These are phyloP conservation scores for Podarcis siculus DNA, from an alignment of 2,797 vertebrate genomes.

Conservation along the genomic window DNA sequence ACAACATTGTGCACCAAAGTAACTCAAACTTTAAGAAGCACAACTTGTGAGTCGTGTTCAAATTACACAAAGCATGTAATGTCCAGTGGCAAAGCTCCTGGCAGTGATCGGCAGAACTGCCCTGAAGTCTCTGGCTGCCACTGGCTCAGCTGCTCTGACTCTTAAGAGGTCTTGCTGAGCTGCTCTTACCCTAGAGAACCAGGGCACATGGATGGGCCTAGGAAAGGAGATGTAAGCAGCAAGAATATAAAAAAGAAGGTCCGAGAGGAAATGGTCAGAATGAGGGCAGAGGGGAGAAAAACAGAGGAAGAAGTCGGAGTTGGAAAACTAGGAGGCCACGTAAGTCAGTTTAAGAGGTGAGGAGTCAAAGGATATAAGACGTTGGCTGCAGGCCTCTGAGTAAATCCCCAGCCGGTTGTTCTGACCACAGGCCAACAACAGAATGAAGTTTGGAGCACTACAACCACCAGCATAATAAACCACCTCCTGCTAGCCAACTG, in stretches of 20 bases:
- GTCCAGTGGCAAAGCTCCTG: not conserved
- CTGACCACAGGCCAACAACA: not conserved
- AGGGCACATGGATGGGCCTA: not conserved
- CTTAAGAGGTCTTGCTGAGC: not conserved
- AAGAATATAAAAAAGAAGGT: not conserved
- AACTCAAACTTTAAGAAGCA: not conserved
- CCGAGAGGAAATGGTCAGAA: not conserved
- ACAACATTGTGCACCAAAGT: not conserved
- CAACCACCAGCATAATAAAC: not conserved
- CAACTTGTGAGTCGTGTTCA: not conserved
- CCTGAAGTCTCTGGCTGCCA: not conserved
- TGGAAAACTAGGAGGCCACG: no score
- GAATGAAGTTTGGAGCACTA: not conserved
- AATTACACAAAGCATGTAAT: not conserved
- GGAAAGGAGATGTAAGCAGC: not conserved
- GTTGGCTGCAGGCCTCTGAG: not conserved
- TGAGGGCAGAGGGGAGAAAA: not conserved
- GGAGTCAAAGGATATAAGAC: not conserved
- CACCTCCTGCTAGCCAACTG: not conserved
- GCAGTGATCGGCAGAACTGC: not conserved
- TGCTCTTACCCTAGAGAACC: not conserved
- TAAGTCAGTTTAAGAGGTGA: not conserved
- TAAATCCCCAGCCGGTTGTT: not conserved
- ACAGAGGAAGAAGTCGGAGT: no score
- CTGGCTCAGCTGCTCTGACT: no score